phyloP scores from a whole-genome alignment of 2,113 vertebrate species.

The Cryptotis parvus region DNA sequence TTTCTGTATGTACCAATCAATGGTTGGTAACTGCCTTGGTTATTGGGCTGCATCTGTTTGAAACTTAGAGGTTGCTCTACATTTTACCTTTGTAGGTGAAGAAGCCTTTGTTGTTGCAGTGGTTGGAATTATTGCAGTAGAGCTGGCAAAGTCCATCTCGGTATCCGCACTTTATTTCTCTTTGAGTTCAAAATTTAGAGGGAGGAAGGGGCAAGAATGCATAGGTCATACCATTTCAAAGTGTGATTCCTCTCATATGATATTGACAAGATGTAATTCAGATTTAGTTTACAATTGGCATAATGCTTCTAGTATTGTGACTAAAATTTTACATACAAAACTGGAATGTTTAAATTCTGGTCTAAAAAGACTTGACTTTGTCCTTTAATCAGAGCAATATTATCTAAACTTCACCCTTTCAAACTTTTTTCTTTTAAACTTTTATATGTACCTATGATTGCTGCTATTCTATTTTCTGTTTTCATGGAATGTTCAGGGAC shows the following conservation, averaged over 20 bases:
- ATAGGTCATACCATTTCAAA: background rate
- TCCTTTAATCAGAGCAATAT: background rate
- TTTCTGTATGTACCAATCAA: conserved; percentile 23
- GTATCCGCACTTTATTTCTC: conserved; percentile 10
- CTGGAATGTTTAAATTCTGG: background rate
- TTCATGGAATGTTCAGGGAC: conserved; percentile 35
- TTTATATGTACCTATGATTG: background rate
- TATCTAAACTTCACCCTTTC: background rate
- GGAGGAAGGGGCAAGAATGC: background rate
- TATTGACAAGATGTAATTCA: conserved; percentile 9
- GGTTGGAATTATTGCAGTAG: background rate
- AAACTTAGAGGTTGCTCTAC: background rate
- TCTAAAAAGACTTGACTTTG: background rate
- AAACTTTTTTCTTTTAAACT: conserved; percentile 2
- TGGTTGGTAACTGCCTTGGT: background rate
- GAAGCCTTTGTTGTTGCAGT: background rate
- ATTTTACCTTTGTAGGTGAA: background rate
- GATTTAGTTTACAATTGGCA: background rate
- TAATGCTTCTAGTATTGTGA: background rate
- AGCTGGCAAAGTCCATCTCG: background rate
- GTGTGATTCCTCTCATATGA: background rate
- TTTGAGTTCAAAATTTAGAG: conserved; percentile 33
- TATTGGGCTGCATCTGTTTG: background rate
- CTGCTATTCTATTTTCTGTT: conserved; percentile 7
- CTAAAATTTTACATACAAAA: background rate